Percentiles rank a stretch among this genome's conserved stretches.
These are phyloP conservation scores for Peromyscus melanophrys DNA, from an alignment of 2,797 vertebrate species.

Conservation along the genomic window DNA sequence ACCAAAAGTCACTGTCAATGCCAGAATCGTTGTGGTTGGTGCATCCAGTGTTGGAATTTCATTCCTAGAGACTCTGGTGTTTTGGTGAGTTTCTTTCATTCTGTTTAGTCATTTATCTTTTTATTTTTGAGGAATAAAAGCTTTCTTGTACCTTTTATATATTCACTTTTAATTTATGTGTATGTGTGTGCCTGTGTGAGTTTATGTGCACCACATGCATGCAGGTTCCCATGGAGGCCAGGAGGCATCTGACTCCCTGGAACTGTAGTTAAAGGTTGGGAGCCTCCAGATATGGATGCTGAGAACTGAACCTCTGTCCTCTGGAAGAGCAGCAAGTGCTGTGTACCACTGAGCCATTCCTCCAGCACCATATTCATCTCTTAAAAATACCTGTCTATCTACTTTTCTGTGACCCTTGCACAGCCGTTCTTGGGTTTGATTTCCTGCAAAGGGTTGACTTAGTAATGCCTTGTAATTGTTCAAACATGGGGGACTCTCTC, in stretches of 20 bases:
- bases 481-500: background rate
- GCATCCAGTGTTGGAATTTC: slow-evolving; percentile 95
- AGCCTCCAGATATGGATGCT: background rate
- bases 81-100: slow-evolving; percentile 91
- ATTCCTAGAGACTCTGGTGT: slow-evolving; percentile 94
- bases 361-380: background rate
- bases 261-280: background rate
- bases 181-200: background rate
- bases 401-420: background rate
- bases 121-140: slow-evolving; percentile 41
- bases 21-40: slow-evolving; percentile 95
- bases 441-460: background rate
- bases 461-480: background rate
- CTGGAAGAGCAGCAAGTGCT: background rate
- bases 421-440: background rate
- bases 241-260: background rate
- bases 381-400: background rate
- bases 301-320: background rate
- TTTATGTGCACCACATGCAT: background rate
- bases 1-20: slow-evolving; percentile 93
- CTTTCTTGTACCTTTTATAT: background rate
- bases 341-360: background rate
- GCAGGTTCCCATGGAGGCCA: background rate
- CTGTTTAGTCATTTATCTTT: background rate
- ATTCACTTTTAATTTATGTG: background rate